Evolutionary conservation across 35 echinoderm and acorn worm species (phyloP).

Genomic region (Holothuria glaberrima): DNA sequence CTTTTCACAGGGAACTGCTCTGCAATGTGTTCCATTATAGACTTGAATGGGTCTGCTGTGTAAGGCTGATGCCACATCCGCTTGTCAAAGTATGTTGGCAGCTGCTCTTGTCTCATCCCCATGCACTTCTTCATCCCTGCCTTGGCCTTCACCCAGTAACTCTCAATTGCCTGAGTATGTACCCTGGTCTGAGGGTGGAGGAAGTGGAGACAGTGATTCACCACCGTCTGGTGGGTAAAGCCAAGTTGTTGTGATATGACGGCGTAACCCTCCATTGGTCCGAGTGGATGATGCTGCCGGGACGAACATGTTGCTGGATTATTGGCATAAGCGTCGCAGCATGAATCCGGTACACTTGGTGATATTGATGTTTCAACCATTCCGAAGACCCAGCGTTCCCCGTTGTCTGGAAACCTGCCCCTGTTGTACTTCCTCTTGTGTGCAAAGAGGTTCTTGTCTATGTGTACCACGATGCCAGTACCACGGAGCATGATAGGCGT

Average conservation of each 20-base stretch:
- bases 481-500: slow-evolving; percentile 25
- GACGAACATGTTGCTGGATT: slow-evolving; percentile 37
- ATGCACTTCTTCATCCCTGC: slow-evolving; percentile 35
- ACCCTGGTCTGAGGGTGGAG: slow-evolving; percentile 46
- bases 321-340: slow-evolving; percentile 23
- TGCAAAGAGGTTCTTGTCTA: slow-evolving; percentile 36
- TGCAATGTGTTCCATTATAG: too few species aligned
- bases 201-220: slow-evolving; percentile 63
- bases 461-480: slow-evolving; percentile 20
- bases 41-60: neutral
- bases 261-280: slow-evolving; percentile 56
- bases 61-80: slow-evolving; percentile 62
- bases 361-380: neutral
- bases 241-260: neutral
- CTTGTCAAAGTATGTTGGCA: slow-evolving; percentile 52
- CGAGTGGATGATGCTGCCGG: slow-evolving; percentile 46
- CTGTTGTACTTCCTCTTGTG: slow-evolving; percentile 58
- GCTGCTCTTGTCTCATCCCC: slow-evolving; percentile 29
- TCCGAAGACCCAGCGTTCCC: slow-evolving; percentile 49
- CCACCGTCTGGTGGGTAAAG: slow-evolving; percentile 2
- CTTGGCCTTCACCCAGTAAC: slow-evolving; percentile 47
- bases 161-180: slow-evolving; percentile 21
- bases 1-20: too few species aligned
- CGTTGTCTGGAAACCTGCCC: neutral
- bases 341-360: neutral